Conservation (phyloP, 2,113 vertebrate species). For the Acrocephalus kingi region DNA sequence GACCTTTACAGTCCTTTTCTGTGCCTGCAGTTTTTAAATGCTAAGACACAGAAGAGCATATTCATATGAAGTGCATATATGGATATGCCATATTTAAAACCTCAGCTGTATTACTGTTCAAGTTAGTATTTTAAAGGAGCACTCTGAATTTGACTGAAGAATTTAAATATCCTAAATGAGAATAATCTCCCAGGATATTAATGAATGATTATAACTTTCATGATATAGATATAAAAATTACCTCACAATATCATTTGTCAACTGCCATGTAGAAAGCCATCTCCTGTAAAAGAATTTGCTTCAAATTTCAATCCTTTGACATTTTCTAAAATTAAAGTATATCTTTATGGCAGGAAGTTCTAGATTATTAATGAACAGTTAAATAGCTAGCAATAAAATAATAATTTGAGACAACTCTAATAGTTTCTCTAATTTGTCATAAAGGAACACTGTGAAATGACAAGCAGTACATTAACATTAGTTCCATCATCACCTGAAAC, state of each 20-base stretch:
- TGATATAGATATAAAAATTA: background rate
- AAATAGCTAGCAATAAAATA: slow-evolving; percentile 44
- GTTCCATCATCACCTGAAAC: background rate
- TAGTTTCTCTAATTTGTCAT: slow-evolving; percentile 21
- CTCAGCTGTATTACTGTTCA: background rate
- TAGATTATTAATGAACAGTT: slow-evolving; percentile 54
- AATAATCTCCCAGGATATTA: background rate
- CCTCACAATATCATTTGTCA: slow-evolving; percentile 14
- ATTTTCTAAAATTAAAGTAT: slow-evolving; percentile 48
- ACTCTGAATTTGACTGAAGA: background rate
- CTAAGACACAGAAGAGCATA: background rate
- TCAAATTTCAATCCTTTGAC: slow-evolving; percentile 26
- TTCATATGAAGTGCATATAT: background rate
- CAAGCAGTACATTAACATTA: background rate
- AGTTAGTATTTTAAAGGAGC: background rate
- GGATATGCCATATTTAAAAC: background rate
- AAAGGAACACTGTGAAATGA: background rate
- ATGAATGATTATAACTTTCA: background rate
- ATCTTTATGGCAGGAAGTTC: background rate
- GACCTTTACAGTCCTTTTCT: background rate
- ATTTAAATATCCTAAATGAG: slow-evolving; percentile 2
- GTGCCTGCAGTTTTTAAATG: background rate
- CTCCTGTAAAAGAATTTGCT: background rate
- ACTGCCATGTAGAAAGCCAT: background rate
- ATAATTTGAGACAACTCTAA: slow-evolving; percentile 26